phyloP scores from a whole-genome alignment of 1,140 invertebrate genomes.

The Laupala kohalensis region DNA sequence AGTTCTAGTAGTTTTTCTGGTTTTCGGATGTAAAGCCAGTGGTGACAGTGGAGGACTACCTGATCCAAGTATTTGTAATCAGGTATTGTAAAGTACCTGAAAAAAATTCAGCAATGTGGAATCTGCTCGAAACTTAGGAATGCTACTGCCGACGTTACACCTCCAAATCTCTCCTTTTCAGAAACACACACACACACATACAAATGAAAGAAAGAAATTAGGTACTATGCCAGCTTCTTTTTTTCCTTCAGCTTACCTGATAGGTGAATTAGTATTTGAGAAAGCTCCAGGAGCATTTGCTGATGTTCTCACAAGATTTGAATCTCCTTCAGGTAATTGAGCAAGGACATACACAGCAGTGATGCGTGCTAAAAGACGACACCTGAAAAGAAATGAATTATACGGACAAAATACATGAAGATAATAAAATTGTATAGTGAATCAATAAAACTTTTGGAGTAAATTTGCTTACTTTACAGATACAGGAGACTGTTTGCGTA shows the following conservation, averaged over 20 bases:
- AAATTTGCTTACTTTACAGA: constrained; percentile 33
- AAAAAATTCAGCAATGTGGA: too few relatives aligned
- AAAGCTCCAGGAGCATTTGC: constrained; percentile 26
- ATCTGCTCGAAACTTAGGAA: too few relatives aligned
- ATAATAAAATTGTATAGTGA: not conserved
- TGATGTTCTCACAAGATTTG: constrained; percentile 23
- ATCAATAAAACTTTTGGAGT: not conserved
- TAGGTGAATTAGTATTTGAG: constrained; percentile 16
- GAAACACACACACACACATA: too few relatives aligned
- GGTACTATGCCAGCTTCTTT: too few relatives aligned
- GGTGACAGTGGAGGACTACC: too few relatives aligned
- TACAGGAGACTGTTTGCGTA: constrained; percentile 42
- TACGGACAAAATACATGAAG: constrained; percentile 4
- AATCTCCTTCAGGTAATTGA: constrained; percentile 34
- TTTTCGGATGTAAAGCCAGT: too few relatives aligned
- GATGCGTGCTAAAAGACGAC: constrained; percentile 30
- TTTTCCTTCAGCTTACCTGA: constrained; percentile 20
- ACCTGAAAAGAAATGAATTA: constrained; percentile 22
- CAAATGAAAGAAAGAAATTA: too few relatives aligned
- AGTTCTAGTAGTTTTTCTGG: too few relatives aligned
- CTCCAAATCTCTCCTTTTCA: too few relatives aligned
- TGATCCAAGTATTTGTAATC: too few relatives aligned
- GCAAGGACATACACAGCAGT: constrained; percentile 31
- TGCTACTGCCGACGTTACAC: too few relatives aligned
- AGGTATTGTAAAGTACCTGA: too few relatives aligned